Base-by-base conservation (phyloP, 2,797 vertebrate species). In the Anas capensis region DNA sequence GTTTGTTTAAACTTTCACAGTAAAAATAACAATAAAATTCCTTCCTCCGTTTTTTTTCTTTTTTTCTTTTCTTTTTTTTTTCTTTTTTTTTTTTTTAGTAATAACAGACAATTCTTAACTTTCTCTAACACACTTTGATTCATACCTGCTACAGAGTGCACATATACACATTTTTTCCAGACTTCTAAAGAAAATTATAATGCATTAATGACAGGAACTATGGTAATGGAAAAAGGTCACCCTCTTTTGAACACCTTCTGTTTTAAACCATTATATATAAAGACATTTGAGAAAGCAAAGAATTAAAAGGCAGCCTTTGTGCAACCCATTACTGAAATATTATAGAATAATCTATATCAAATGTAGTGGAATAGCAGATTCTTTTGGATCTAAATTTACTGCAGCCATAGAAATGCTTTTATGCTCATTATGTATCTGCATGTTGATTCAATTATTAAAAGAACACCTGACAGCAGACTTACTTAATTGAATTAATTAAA, bases 401-500 rank as follows among this genome's bases (percentile, higher is more conserved):
- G 97, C 98, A 98, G 98, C 98, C 98, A 98, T 97, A 98, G 98
- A 98, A 99, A 98, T 98, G 98, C 98, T 98, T 98, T 98, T 98
- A 98, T 98, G 97, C 97, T 98, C 98, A 98, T 98, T 99, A 98
- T 98, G 98, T 98, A 98, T 98, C 95, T 97, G 98, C 98, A 98
- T 98, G 98, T 98, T 99, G 98, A 98, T 98, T 98, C 98, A 99
- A 98, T 99, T 99, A 99, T 98, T 98, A 98, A 98, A 98, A 98
- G 96, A 98, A 98, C 97, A 98, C 98, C 98, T 98, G 98, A 98
- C 98, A 98, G 98, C 98, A 98, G 98, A 98, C 97, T 98, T 98
- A 98, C 98, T 98, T 98, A 98, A 98, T 98, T 98, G 98, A 99
- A 99, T 99, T 98, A 98, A 98, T 99, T 99, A 98, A 98, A 98